Conservation (phyloP, 2,888 invertebrate species). For the Ectemnius continuus region DNA sequence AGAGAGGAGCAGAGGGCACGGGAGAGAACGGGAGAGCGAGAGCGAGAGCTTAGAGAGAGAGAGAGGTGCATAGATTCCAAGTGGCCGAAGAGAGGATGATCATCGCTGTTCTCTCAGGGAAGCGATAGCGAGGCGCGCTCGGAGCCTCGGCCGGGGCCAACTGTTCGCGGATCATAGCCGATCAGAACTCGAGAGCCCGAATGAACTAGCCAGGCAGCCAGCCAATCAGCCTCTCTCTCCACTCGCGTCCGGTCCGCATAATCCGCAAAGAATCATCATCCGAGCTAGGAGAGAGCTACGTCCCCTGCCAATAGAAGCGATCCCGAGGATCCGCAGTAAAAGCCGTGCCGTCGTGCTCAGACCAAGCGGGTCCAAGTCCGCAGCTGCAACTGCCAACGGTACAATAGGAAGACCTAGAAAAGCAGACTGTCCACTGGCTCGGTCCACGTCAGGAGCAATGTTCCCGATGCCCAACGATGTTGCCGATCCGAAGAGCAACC, state of each 20-base stretch:
- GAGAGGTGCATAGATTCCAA: slow-evolving; percentile 14
- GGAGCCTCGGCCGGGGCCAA: slow-evolving; percentile 40
- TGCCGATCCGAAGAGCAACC: slow-evolving; percentile 44
- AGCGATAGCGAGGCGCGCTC: slow-evolving; percentile 47
- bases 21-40: slow-evolving; percentile 30
- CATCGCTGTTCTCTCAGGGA: slow-evolving; percentile 27
- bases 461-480: slow-evolving; percentile 66
- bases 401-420: slow-evolving; percentile 2
- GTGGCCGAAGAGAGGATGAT: slow-evolving; percentile 28
- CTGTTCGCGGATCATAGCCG: slow-evolving; percentile 17
- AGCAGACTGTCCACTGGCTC: slow-evolving; percentile 1
- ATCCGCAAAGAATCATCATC: neutral
- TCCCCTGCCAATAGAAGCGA: slow-evolving; percentile 3
- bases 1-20: slow-evolving; percentile 14
- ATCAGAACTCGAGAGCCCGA: slow-evolving; percentile 29
- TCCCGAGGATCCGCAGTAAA: neutral
- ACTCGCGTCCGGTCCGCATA: slow-evolving; percentile 14
- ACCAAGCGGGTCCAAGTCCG: neutral
- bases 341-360: slow-evolving; percentile 1
- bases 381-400: neutral
- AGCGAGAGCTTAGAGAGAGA: slow-evolving; percentile 18
- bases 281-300: slow-evolving; percentile 3
- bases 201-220: slow-evolving; percentile 12
- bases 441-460: slow-evolving; percentile 48
- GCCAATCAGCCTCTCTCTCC: slow-evolving; percentile 35